Conservation (phyloP, 2,797 vertebrate species). For the Neostethus bicornis region DNA sequence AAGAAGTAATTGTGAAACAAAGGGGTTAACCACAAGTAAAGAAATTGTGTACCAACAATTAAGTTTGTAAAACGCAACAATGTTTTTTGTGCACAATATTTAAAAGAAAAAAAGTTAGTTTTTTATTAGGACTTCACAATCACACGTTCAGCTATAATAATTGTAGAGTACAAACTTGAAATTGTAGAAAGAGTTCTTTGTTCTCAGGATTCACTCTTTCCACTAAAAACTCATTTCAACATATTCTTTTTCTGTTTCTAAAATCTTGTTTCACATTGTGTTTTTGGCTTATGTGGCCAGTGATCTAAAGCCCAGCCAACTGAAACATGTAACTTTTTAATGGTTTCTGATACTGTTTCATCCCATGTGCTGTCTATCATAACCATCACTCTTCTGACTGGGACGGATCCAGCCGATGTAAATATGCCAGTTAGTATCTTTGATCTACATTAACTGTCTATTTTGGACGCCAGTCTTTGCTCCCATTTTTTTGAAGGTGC, state of each 20-base stretch:
- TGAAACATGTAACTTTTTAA: background rate
- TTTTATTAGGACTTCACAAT: too few species aligned
- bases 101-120: background rate
- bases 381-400: background rate
- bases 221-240: too few species aligned
- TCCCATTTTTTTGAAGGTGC: background rate
- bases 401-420: background rate
- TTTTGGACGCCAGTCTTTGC: background rate
- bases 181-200: background rate
- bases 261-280: background rate
- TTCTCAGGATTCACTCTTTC: background rate
- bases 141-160: too few species aligned
- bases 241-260: background rate
- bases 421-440: background rate
- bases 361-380: background rate
- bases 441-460: background rate
- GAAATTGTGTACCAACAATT: too few species aligned
- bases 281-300: background rate
- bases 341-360: background rate
- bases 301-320: background rate
- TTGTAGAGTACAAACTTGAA: too few species aligned
- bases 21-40: background rate
- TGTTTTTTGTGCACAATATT: too few species aligned
- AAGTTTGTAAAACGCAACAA: too few species aligned
- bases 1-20: constrained; percentile 25